phyloP scores from a whole-genome alignment of 37 sponge, comb jelly and placozoan species.

The Axinella damicornis region DNA sequence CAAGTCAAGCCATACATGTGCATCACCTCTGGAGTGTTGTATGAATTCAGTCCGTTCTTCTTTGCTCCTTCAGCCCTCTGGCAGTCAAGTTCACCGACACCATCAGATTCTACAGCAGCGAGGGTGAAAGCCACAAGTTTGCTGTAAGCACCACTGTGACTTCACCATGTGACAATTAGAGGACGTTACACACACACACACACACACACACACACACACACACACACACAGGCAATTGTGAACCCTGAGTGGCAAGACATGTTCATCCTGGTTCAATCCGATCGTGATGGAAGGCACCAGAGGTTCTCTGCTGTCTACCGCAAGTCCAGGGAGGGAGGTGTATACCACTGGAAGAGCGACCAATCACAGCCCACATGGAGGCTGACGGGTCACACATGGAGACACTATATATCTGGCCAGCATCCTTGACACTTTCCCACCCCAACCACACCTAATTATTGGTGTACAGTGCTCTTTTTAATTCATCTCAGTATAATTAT shows the following conservation, averaged over 20 bases:
- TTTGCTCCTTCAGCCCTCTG: conserved; percentile 4
- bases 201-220: too few relatives aligned
- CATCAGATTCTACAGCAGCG: conserved; percentile 22
- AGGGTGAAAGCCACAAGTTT: conserved; percentile 8
- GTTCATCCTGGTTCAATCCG: conserved; percentile 47
- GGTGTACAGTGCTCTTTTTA: too few relatives aligned
- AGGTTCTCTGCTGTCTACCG: conserved; percentile 69
- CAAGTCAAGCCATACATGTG: too few relatives aligned
- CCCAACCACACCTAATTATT: conserved; percentile 14
- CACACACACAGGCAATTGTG: conserved; percentile 51
- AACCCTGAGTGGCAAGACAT: conserved; percentile 85
- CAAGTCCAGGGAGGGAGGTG: conserved; percentile 63
- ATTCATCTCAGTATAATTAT: too few relatives aligned
- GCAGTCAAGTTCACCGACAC: conserved; percentile 19
- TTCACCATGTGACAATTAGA: too few relatives aligned
- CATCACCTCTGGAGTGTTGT: too few relatives aligned
- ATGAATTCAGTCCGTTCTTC: too few relatives aligned
- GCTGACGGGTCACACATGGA: conserved; percentile 69
- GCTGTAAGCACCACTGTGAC: conserved; percentile 20
- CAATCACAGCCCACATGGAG: conserved; percentile 64
- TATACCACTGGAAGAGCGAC: conserved; percentile 43
- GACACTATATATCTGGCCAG: conserved; percentile 74
- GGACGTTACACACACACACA: too few relatives aligned
- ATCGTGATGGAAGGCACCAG: not conserved
- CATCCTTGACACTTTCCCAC: conserved; percentile 46